Percentiles rank a stretch among this genome's conserved stretches.
These are phyloP conservation scores for Sebastes flavidus DNA, from an alignment of 2,797 vertebrate genomes.

Conservation along the genomic window DNA sequence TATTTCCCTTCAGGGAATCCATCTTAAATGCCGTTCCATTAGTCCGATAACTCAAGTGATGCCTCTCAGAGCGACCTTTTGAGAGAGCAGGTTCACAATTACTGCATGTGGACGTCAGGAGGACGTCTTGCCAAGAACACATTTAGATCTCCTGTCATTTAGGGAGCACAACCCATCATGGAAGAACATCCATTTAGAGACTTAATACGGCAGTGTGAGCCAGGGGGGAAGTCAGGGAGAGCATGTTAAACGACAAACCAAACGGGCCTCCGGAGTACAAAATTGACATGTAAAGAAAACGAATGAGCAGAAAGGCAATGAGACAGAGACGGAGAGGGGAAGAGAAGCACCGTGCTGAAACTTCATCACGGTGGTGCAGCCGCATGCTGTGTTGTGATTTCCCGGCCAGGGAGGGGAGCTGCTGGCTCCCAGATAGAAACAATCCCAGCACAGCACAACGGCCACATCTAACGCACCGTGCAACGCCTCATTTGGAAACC, in stretches of 20 bases:
- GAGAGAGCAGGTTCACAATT: neutral
- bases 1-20: neutral
- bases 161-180: neutral
- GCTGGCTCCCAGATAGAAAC: conserved; percentile 60
- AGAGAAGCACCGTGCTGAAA: neutral
- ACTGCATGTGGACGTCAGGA: neutral
- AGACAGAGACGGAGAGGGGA: neutral
- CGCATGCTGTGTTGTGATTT: conserved; percentile 56
- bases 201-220: neutral
- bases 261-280: neutral
- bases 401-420: conserved; percentile 73
- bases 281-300: neutral
- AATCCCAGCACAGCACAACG: neutral
- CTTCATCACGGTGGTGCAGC: neutral
- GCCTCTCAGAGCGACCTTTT: neutral
- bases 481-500: conserved; percentile 18
- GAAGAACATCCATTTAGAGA: conserved; percentile 11
- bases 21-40: conserved; percentile 35
- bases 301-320: neutral
- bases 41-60: conserved; percentile 23
- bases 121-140: conserved; percentile 3
- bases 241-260: neutral
- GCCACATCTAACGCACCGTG: neutral
- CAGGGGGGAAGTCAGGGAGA: neutral
- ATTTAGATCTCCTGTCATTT: conserved; percentile 29